Percentiles rank a stretch among this genome's conserved stretches.
phyloP scores from a whole-genome alignment of 1,140 invertebrate genomes.

The Bicyclus anynana region DNA sequence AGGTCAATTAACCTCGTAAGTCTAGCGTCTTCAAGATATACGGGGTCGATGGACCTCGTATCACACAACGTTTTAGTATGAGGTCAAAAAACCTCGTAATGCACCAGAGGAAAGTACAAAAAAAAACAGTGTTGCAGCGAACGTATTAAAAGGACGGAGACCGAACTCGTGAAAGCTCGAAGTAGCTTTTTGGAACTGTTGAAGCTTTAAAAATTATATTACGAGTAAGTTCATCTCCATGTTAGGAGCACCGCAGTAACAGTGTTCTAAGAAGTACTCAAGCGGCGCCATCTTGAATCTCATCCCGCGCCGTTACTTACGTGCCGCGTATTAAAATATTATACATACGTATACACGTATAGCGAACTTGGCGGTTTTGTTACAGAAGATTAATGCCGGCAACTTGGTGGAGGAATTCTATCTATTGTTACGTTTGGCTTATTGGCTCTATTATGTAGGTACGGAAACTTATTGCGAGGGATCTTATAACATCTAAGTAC shows the following conservation, averaged over 20 bases:
- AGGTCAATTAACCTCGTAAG: too few species aligned
- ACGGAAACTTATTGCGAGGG: background rate
- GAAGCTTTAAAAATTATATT: background rate
- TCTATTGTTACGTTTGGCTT: background rate
- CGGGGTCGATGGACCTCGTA: too few species aligned
- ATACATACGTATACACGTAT: constrained; percentile 10
- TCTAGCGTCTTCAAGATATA: too few species aligned
- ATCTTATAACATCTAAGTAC: too few species aligned
- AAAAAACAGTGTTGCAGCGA: too few species aligned
- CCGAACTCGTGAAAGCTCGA: too few species aligned
- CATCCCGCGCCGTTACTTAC: constrained; percentile 38
- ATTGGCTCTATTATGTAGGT: background rate
- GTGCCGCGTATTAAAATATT: constrained; percentile 43
- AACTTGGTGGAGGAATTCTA: background rate
- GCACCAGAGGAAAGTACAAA: too few species aligned
- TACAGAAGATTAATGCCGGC: constrained; percentile 6
- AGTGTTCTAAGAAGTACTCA: constrained; percentile 39
- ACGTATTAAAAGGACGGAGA: too few species aligned
- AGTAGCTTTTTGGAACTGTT: background rate
- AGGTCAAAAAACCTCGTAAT: too few species aligned
- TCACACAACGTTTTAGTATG: too few species aligned
- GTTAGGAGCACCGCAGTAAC: constrained; percentile 11
- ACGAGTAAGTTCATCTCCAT: constrained; percentile 25
- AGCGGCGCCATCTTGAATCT: constrained; percentile 42
- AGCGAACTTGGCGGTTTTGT: constrained; percentile 8